Base-by-base conservation (phyloP, 2,888 invertebrate genomes). In the Clitarchus hookeri region DNA sequence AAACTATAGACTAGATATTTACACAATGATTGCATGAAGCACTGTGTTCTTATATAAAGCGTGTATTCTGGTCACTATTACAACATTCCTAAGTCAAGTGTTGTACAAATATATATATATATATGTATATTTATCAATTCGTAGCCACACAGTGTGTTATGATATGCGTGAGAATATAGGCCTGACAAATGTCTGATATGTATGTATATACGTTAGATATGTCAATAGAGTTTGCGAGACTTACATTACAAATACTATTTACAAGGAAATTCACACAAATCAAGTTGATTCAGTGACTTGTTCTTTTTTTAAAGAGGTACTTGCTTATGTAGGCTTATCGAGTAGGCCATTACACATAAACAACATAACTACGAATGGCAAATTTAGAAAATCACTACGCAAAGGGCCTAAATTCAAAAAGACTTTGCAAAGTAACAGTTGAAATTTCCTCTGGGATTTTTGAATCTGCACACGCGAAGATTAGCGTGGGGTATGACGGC, bases 11-110 rank as follows among this genome's bases (percentile, higher is more conserved):
- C 65, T 65, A 65, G 65, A n/a, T 65, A 65, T 65, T 65, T 65
- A 65, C 65, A 65, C n/a, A 0, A 19, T 65, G 65, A 65, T 65
- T 65, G 65, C 19, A 23, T 65, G 65, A 65, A 65, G 65, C 65
- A 65, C 65, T n/a, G 65, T 65, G 65, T 65, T 65, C 6, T 65
- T 65, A 65, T 65, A 65, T 65, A 65, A 65, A 65, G 65, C 65
- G 65, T 65, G 65, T 65, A 16, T 23, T 6, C 65, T 65, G 65
- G n/a, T 65, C 1, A 23, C 65, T 65, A 65, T 23, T 65, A 65
- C 65, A 65, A 65, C 65, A 65, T 65, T 65, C 19, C 65, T 65
- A 65, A 65, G 8, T 65, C 65, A 65, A n/a, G 19, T 65, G n/a
- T n/a, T 65, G n/a, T 65, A 65, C 23, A 65, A 65, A 65, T 65